Evolutionary conservation across 2,888 invertebrate species (phyloP), one percentile per base, ranked within the genome.

Genomic region (Iphiclides podalirius): DNA sequence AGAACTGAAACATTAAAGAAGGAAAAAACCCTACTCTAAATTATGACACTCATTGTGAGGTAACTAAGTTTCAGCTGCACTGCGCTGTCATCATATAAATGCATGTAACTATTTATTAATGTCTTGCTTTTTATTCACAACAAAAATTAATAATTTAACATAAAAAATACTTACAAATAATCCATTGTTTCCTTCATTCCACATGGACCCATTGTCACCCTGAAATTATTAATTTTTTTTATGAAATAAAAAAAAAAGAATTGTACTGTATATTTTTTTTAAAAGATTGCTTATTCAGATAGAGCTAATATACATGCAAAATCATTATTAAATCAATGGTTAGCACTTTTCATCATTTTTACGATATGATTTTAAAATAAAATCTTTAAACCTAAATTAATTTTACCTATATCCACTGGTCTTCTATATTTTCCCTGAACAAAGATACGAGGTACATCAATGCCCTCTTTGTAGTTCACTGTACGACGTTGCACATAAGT

Each of bases 401-500:
- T 28, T 6, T 41, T 37, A 64, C 15, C 23, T 13, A 11, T 31
- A 4, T 12, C 11, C 11, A 11, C 9, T 11, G 86, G 83, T 66
- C 93, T 95, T 20, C 70, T 79, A 65, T 95, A 96, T 90, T 96
- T 96, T 2, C 94, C 96, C 80, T 99, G 99, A 0, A 99, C 91
- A 88, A 98, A 99, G 62, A 97, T 94, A 55, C 99, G 91, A 0
- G 95, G 95, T 0, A 97, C 97, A 89, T 96, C 93, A 38, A 99
- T 90, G 7, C 94, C 94, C 82, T 98, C 97, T 68, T 98, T 98
- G 45, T 94, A 90, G 81, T 99, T 99, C 0, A 98, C 90, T 0
- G 99, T 99, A 45, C 96, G 91, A 23, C 98, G 89, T 64, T 96
- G 92, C 1, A 99, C 90, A 74, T 98, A 99, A 0, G 90, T 90